Evolutionary conservation across 2,888 invertebrate genomes (phyloP).

Genomic region (Rotaria magnacalcarata): DNA sequence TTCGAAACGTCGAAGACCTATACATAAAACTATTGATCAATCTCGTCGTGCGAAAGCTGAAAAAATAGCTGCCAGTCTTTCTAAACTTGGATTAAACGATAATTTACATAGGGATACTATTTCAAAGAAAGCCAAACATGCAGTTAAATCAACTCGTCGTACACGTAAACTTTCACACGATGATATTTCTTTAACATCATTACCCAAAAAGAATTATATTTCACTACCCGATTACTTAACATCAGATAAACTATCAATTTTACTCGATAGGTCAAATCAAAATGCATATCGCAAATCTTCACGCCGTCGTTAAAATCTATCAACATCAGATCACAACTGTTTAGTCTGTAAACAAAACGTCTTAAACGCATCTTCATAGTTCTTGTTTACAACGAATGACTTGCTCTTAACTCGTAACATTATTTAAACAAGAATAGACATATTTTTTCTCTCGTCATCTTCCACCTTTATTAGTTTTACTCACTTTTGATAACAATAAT

Average conservation of each 20-base stretch:
- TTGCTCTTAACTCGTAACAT: background rate
- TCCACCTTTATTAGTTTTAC: background rate
- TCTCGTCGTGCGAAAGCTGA: background rate
- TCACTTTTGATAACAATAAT: conserved; percentile 12
- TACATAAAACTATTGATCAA: too few species aligned
- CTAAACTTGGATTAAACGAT: background rate
- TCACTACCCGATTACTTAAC: background rate
- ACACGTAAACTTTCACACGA: background rate
- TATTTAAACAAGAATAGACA: background rate
- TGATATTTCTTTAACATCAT: background rate
- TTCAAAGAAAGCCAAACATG: background rate
- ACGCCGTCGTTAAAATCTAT: background rate
- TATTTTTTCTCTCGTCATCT: background rate
- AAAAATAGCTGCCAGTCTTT: background rate
- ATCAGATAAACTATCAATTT: background rate
- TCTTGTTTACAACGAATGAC: background rate
- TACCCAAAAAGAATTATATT: background rate
- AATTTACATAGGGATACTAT: background rate
- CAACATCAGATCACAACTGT: background rate
- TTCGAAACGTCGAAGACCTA: background rate
- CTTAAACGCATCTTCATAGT: background rate
- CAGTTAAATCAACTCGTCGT: background rate
- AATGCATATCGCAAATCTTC: background rate
- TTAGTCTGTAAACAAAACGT: background rate
- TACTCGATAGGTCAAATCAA: background rate